Percentiles rank a stretch among this genome's conserved stretches.
These are phyloP conservation scores for Pissodes strobi DNA, from an alignment of 1,140 invertebrate species.

Conservation along the genomic window DNA sequence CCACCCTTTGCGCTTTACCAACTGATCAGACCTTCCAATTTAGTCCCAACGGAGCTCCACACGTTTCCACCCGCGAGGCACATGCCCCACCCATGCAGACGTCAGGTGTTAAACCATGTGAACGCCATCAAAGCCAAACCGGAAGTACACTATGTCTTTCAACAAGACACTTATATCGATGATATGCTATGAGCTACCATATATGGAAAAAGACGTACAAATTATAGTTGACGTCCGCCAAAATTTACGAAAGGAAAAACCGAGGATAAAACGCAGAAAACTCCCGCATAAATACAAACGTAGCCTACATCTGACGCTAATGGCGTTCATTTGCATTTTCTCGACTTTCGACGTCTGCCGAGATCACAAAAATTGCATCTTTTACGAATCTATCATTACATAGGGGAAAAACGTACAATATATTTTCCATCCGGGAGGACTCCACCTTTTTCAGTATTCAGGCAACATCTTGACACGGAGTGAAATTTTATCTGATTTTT, in stretches of 20 bases:
- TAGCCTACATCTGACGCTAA: constrained; percentile 24
- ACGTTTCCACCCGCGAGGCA: too few species aligned
- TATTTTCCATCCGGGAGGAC: constrained; percentile 16
- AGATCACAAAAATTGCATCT: constrained; percentile 27
- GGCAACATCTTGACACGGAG: constrained; percentile 12
- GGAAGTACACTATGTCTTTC: too few species aligned
- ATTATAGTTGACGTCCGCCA: too few species aligned
- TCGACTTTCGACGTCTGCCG: constrained; percentile 24
- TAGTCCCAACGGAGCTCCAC: too few species aligned
- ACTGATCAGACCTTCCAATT: too few species aligned
- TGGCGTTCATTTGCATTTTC: constrained; percentile 26
- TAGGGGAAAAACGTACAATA: constrained; percentile 15
- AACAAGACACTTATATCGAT: too few species aligned
- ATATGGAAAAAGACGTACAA: too few species aligned
- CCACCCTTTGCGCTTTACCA: too few species aligned
- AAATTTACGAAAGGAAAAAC: constrained; percentile 4
- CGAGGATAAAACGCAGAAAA: constrained; percentile 16
- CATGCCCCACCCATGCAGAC: too few species aligned
- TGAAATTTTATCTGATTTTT: constrained; percentile 4
- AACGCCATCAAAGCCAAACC: too few species aligned
- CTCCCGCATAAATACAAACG: constrained; percentile 11
- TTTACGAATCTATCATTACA: constrained; percentile 24
- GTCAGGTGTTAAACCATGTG: too few species aligned
- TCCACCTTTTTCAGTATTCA: constrained; percentile 13
- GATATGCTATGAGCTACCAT: too few species aligned